phyloP scores from a whole-genome alignment of 2,797 vertebrate species.

The Enteromius argenteus region DNA sequence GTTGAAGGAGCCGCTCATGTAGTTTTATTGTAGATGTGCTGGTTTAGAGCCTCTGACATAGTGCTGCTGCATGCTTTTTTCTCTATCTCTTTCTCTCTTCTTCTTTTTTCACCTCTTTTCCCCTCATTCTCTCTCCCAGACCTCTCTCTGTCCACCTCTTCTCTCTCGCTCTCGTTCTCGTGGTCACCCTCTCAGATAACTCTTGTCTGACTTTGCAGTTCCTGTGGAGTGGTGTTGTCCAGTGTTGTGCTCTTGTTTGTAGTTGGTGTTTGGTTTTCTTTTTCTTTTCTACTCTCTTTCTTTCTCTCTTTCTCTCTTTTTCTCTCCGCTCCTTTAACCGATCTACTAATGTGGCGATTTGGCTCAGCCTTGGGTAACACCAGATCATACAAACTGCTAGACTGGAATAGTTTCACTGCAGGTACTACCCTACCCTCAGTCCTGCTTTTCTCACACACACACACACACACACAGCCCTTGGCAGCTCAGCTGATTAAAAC shows the following conservation, averaged over 20 bases:
- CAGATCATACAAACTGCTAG: conserved; percentile 99
- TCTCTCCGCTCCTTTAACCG: conserved; percentile 84
- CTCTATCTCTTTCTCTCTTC: conserved; percentile 32
- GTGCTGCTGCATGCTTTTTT: conserved; percentile 73
- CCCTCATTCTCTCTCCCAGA: conserved; percentile 56
- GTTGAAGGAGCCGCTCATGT: conserved; percentile 48
- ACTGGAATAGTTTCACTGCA: conserved; percentile 99
- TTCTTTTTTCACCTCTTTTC: conserved; percentile 53
- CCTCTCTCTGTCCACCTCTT: conserved; percentile 12
- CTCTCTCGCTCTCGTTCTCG: conserved; percentile 33
- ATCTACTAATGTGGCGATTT: conserved; percentile 99
- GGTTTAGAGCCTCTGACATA: conserved; percentile 63
- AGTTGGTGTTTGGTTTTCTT: conserved; percentile 86
- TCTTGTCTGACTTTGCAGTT: conserved; percentile 91
- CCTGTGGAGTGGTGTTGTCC: conserved; percentile 89
- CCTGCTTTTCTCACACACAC: conserved; percentile 59
- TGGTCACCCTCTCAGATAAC: conserved; percentile 75
- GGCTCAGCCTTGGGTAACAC: conserved; percentile 99
- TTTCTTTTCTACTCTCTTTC: conserved; percentile 59
- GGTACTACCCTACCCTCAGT: conserved; percentile 86
- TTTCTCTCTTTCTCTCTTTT: conserved; percentile 43
- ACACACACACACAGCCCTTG: conserved; percentile 67
- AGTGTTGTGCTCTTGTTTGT: conserved; percentile 90
- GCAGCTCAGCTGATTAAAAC: conserved; percentile 84
- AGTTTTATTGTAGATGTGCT: conserved; percentile 53